phyloP scores from a whole-genome alignment of 2,113 vertebrate genomes.

The Puffinus mauretanicus region DNA sequence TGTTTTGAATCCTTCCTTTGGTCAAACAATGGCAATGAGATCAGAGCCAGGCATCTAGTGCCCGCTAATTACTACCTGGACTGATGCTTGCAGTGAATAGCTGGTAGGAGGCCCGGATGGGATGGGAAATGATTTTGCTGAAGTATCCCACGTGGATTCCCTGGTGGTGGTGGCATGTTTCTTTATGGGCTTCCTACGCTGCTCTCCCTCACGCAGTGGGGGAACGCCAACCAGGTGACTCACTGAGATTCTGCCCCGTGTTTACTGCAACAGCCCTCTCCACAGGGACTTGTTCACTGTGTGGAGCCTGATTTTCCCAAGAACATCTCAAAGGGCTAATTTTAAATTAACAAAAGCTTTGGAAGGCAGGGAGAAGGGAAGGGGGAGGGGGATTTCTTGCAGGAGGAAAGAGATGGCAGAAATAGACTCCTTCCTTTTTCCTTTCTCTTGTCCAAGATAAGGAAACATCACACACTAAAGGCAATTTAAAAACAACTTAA shows the following conservation, averaged over 20 bases:
- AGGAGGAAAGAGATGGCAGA: conserved; percentile 57
- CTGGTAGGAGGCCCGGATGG: neutral
- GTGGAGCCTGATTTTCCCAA: conserved; percentile 53
- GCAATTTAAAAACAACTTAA: conserved; percentile 54
- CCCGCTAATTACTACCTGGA: neutral
- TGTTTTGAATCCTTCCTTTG: conserved; percentile 54
- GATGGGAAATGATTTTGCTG: conserved; percentile 14
- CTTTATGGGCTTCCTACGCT: conserved; percentile 8
- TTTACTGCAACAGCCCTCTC: conserved; percentile 23
- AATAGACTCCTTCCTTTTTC: conserved; percentile 68
- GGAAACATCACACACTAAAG: conserved; percentile 52
- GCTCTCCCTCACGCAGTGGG: neutral
- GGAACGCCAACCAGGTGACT: conserved; percentile 46
- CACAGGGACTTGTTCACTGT: neutral
- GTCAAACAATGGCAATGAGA: conserved; percentile 53
- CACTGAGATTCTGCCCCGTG: neutral
- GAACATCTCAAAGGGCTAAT: conserved; percentile 62
- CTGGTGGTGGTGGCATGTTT: conserved; percentile 11
- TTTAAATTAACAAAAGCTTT: conserved; percentile 70
- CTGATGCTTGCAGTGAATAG: neutral
- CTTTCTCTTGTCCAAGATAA: conserved; percentile 52
- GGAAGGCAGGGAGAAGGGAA: conserved; percentile 29
- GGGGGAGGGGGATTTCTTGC: conserved; percentile 23
- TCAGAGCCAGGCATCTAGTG: conserved; percentile 17
- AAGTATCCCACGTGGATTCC: neutral